Base-by-base conservation (phyloP, 1,140 invertebrate species). In the Penaeus indicus region DNA sequence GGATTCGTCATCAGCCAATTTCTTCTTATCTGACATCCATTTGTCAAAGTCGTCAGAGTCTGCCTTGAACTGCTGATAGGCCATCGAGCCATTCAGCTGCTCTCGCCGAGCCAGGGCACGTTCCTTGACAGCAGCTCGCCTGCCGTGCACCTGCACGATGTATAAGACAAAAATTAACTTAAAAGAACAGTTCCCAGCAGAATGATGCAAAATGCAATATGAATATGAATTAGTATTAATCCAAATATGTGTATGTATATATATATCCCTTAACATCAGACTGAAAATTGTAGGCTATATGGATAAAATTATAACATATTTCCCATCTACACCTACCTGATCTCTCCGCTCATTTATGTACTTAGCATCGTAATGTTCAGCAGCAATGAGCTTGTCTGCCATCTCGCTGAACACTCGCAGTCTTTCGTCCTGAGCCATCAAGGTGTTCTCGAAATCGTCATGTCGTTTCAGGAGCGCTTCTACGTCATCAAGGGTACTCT, bases 21-120 rank as follows among this genome's bases (percentile, higher is more conserved):
- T 96, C 89, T 96, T 95, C 93, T 99, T 99, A 91, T 99, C 98
- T 61, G 95, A 94, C 85, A 99, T 95, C 98, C 98, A 99, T 22
- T 95, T 94, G 69, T 95, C 94, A 4, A 98, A 93, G 92, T 99
- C 98, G 90, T 98, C 96, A 0, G 97, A 96, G 92, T 98, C 96
- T 0, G 97, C 97, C 67, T 96, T 95, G 92, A 99, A 98, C 93
- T 97, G 95, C 92, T 97, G 96, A 92, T 95, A 97, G 89, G 95
- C 95, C 90, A 95, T 95, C 3, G 96, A 96, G 0, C 96, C 96
- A 64, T 96, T 94, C 16, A 99, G 92, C 19, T 95, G 94, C 69
- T 95, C 94, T 84, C 95, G 94, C 22, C 97, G 93, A 83, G 95
- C 94, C 67, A 96, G 95, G 0, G 97, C 96, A 1, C 95, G 94